Base-by-base conservation (phyloP, 2,888 invertebrate genomes). In the Mystacides longicornis region DNA sequence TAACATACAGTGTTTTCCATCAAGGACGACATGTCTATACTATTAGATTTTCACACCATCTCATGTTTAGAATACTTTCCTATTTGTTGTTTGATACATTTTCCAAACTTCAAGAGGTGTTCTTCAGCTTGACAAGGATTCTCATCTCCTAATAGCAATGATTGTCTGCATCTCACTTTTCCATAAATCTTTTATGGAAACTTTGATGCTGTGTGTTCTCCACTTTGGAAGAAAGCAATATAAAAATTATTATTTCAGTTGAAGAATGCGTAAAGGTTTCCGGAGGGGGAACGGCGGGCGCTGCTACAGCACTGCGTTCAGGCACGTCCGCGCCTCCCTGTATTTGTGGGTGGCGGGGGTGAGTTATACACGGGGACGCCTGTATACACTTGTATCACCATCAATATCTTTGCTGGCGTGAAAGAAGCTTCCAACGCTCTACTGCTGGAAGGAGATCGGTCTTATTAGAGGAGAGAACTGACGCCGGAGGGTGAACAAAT, bases 171-270 rank as follows among this genome's bases (percentile, higher is more conserved):
- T n/a, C n/a, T n/a, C n/a, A n/a, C n/a, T n/a, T n/a, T n/a, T n/a
- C n/a, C n/a, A n/a, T n/a, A n/a, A 14, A 37, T 37, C 4, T 37
- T 37, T 37, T 37, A 37, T 37, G 37, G 16, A 27, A 37, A 37
- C 37, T 37, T 37, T 3, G 4, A 37, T 37, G 37, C 16, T 37
- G 37, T 37, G 14, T 37, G 37, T 37, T 37, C 16, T 37, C 37
- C 14, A 14, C 37, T 37, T 37, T 37, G 14, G n/a, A 14, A 16
- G 37, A 37, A 37, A 60, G 60, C 56, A 58, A 61, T 61, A 61
- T 57, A 57, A 59, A 58, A 61, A 61, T 61, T 61, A 61, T 61
- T 61, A 61, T 61, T 61, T 61, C 57, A 56, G 59, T 51, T 56
- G 55, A 51, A 54, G 48, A 51, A 27, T 49, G 51, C 31, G 52